These are phyloP conservation scores for Trachymyrmex cornetzi DNA, from an alignment of 1,140 invertebrate species.

Conservation along the genomic window DNA sequence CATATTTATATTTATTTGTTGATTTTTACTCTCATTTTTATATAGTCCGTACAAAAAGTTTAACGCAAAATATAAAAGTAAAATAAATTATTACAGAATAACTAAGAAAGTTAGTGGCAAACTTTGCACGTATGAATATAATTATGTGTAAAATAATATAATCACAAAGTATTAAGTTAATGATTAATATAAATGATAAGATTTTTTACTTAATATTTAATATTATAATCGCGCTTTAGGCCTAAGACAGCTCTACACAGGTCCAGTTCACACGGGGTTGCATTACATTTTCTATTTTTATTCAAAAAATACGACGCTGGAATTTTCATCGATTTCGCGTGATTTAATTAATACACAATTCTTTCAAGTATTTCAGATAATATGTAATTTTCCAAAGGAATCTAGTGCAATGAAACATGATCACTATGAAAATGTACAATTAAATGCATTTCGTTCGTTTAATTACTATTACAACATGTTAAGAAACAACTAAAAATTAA, in stretches of 20 bases:
- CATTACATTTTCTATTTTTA: constrained; percentile 13
- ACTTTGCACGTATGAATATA: background rate
- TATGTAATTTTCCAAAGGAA: background rate
- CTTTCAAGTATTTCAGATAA: background rate
- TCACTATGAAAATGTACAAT: background rate
- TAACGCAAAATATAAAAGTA: background rate
- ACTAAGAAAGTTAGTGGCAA: background rate
- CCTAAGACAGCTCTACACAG: constrained; percentile 73
- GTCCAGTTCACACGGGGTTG: constrained; percentile 69
- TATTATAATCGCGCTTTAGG: constrained; percentile 66
- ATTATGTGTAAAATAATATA: background rate
- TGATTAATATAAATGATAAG: constrained; percentile 27
- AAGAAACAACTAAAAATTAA: background rate
- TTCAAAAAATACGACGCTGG: background rate
- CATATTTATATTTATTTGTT: background rate
- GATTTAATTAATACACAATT: background rate
- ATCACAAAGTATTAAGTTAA: constrained; percentile 6
- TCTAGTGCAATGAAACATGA: background rate
- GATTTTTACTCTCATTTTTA: background rate
- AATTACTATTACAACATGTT: constrained; percentile 1
- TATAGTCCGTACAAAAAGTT: background rate
- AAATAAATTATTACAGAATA: constrained; percentile 11
- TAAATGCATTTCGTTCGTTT: constrained; percentile 14
- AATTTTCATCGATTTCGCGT: background rate
- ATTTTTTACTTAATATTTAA: constrained; percentile 38